A percentile compares a stretch with the other conserved stretches of the same genome.
These are phyloP conservation scores for Sycophila texana DNA, from an alignment of 2,888 invertebrate species.

Conservation along the genomic window DNA sequence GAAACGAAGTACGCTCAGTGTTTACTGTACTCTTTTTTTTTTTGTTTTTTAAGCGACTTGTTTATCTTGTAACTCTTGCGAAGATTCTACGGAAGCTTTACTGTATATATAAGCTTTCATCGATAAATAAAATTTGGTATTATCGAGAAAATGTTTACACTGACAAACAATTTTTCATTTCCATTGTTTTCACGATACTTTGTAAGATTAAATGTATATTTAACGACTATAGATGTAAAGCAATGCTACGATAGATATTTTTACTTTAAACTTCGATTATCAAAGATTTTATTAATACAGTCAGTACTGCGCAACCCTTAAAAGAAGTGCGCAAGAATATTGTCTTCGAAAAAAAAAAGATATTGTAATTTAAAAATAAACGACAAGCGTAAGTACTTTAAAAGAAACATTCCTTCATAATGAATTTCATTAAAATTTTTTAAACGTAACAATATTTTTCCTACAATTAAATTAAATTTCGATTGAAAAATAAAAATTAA, in stretches of 20 bases:
- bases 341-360: conserved; percentile 12
- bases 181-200: conserved; percentile 33
- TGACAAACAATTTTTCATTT: conserved; percentile 18
- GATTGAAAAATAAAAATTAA: neutral
- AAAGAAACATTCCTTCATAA: conserved; percentile 35
- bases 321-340: conserved; percentile 7
- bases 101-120: conserved; percentile 35
- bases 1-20: conserved; percentile 20
- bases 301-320: neutral
- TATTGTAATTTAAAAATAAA: conserved; percentile 13
- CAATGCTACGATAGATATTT: conserved; percentile 19
- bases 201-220: conserved; percentile 24
- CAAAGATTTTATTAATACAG: conserved; percentile 4
- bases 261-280: conserved; percentile 20
- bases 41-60: conserved; percentile 17
- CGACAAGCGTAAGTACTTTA: conserved; percentile 39
- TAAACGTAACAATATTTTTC: neutral
- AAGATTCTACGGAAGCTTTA: conserved; percentile 28
- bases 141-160: conserved; percentile 32
- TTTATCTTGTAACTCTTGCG: conserved; percentile 18
- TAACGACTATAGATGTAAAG: conserved; percentile 29
- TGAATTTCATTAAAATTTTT: neutral
- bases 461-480: neutral
- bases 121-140: conserved; percentile 32
- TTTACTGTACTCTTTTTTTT: conserved; percentile 1